Percentiles rank a stretch among this genome's conserved stretches.
phyloP scores from a whole-genome alignment of 1,140 invertebrate species.

The Sarcophaga bullata region DNA sequence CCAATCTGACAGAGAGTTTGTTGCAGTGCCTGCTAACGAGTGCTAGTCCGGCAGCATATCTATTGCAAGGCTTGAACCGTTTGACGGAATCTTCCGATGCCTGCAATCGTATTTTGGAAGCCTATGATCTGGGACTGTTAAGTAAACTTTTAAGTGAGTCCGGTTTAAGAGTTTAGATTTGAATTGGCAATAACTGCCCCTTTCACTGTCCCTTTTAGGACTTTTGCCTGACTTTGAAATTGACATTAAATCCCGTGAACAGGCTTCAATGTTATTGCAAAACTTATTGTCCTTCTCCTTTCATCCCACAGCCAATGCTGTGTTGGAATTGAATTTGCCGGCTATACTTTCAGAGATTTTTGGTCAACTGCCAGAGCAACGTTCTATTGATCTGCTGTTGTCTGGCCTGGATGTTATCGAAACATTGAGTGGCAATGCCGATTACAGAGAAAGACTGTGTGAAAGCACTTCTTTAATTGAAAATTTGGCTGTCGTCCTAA shows the following conservation, averaged over 20 bases:
- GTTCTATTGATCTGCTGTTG: slow-evolving; percentile 57
- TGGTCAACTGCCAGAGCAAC: slow-evolving; percentile 47
- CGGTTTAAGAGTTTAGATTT: no score
- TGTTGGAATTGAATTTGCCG: slow-evolving; percentile 47
- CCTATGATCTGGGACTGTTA: slow-evolving; percentile 48
- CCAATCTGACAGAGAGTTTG: slow-evolving; percentile 52
- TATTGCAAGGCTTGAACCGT: slow-evolving; percentile 54
- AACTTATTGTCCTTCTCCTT: slow-evolving; percentile 52
- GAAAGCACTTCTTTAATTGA: slow-evolving; percentile 45
- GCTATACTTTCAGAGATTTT: slow-evolving; percentile 46
- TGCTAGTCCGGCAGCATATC: slow-evolving; percentile 46
- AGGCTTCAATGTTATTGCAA: slow-evolving; percentile 51
- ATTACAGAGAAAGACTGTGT: slow-evolving; percentile 50
- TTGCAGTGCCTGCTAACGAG: slow-evolving; percentile 52
- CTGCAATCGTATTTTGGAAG: slow-evolving; percentile 49
- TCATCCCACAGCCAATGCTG: slow-evolving; percentile 45
- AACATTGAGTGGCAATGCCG: slow-evolving; percentile 53
- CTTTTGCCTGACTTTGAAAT: slow-evolving; percentile 47
- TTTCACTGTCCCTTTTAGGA: slow-evolving; percentile 21
- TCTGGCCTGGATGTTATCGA: slow-evolving; percentile 55
- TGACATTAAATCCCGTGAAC: slow-evolving; percentile 55
- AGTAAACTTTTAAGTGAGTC: slow-evolving; percentile 44
- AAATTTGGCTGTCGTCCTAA: slow-evolving; percentile 55
- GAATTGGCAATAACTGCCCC: not conserved
- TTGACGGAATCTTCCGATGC: slow-evolving; percentile 50